phyloP scores from a whole-genome alignment of 2,113 vertebrate species.

The Casuarius casuarius region DNA sequence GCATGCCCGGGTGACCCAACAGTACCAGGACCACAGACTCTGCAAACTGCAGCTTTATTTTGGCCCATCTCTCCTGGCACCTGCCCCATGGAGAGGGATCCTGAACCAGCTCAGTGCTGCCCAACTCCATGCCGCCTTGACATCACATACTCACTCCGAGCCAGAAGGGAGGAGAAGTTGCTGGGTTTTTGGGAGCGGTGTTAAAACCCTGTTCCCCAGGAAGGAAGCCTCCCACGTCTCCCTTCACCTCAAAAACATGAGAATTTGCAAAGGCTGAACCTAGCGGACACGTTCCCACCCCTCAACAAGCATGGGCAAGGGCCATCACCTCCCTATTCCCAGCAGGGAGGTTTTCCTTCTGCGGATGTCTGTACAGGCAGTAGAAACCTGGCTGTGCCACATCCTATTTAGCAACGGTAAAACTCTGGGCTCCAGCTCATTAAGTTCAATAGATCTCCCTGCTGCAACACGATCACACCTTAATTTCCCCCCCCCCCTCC shows the following conservation, averaged over 20 bases:
- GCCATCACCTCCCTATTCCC: not conserved
- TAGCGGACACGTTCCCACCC: not conserved
- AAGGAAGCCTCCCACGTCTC: constrained; percentile 11
- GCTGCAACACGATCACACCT: not conserved
- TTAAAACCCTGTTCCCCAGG: constrained; percentile 40
- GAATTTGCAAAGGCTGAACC: not conserved
- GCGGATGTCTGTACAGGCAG: not conserved
- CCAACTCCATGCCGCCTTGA: not conserved
- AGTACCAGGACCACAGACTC: not conserved
- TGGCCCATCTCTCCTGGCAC: not conserved
- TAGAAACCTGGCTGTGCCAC: not conserved
- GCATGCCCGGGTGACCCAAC: not conserved
- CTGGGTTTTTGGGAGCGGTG: not conserved
- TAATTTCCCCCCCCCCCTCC: not conserved
- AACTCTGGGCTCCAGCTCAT: accelerated
- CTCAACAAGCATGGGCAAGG: not conserved
- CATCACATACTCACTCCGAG: not conserved
- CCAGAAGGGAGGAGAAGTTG: constrained; percentile 21
- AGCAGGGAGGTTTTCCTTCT: not conserved
- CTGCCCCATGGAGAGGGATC: not conserved
- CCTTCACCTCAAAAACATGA: not conserved
- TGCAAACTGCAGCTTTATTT: not conserved
- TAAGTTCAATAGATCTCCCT: not conserved
- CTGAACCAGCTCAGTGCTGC: not conserved
- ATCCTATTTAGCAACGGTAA: accelerated